A percentile compares a stretch with the other conserved stretches of the same genome.
Evolutionary conservation across 2,113 vertebrate species (phyloP).

Genomic region (Nerophis lumbriciformis): DNA sequence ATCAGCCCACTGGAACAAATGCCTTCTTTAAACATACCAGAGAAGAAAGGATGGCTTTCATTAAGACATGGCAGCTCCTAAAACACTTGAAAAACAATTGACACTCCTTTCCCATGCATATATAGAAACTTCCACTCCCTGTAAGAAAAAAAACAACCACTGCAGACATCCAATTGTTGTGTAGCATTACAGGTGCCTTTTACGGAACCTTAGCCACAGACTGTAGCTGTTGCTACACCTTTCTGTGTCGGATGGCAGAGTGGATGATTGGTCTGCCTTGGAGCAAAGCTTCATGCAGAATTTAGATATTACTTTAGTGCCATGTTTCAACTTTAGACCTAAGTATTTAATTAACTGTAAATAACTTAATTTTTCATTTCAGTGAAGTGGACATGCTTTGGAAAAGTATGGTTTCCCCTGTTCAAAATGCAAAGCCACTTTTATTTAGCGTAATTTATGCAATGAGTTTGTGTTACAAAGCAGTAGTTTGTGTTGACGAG

Average conservation of each 20-base stretch:
- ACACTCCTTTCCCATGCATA: neutral
- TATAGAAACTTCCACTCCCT: neutral
- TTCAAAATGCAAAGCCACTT: constrained; percentile 11
- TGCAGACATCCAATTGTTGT: constrained; percentile 12
- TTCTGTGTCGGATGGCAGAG: constrained; percentile 34
- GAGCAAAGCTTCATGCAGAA: constrained; percentile 18
- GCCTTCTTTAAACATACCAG: neutral
- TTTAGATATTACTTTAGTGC: constrained; percentile 1
- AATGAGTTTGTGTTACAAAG: constrained; percentile 10
- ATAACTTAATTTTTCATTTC: neutral
- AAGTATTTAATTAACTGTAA: neutral
- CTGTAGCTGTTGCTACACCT: constrained; percentile 34
- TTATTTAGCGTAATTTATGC: constrained; percentile 17
- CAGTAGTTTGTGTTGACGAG: constrained; percentile 13
- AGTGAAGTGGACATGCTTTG: neutral
- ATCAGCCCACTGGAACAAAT: neutral
- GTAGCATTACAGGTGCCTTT: constrained; percentile 10
- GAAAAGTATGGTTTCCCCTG: neutral
- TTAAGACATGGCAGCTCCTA: neutral
- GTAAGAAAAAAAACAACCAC: constrained; percentile 28
- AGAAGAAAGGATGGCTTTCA: neutral
- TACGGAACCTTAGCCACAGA: constrained; percentile 29
- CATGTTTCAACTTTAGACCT: neutral
- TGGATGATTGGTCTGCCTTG: constrained; percentile 32
- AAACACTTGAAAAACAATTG: neutral